Evolutionary conservation across 2,888 invertebrate genomes (phyloP), one percentile per base, ranked within the genome.

Genomic region (Amphipyra berbera): DNA sequence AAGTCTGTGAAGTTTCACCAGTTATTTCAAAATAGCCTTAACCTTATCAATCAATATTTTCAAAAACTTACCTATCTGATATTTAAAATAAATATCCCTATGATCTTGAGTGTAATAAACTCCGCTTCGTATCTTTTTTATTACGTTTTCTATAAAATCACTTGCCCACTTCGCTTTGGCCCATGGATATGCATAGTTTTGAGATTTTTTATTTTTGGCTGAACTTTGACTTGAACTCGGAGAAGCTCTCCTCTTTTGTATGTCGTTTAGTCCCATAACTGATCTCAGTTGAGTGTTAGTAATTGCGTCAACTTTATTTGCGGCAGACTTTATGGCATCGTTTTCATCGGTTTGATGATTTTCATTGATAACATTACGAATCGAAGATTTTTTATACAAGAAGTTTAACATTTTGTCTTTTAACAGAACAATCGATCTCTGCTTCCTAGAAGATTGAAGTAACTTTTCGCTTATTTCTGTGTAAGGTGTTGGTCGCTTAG

Each of bases 131-230:
- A 94, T 85, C 67, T 93, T 93, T 59, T 78, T 88, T 41, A 94
- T 90, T 13, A 94, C 87, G 61, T 86, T 92, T n/a, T 94, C 94
- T 53, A 94, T 89, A 50, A 92, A 89, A 49, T 93, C 91, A 73
- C 87, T 92, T 0, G 90, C 87, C 88, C 89, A 85, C 73, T 87
- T 92, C 9, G 84, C 83, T 81, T 89, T 93, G 10, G 87, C 75
- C 88, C 90, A 88, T 12, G 85, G 82, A 58, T 83, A 77, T 14
- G 68, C 57, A 65, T 64, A 41, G 59, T 44, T 35, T 52, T 45
- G 56, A 10, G 47, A 0, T 52, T 53, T 71, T 59, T 47, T 66
- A 52, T 56, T 50, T 35, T 14, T 41, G 0, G 8, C 38, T 35
- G 44, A 41, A 27, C 6, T 14, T 14, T 46, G 49, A 44, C 35